Conservation (phyloP, 1,140 invertebrate genomes). For the Centruroides sculpturatus region DNA sequence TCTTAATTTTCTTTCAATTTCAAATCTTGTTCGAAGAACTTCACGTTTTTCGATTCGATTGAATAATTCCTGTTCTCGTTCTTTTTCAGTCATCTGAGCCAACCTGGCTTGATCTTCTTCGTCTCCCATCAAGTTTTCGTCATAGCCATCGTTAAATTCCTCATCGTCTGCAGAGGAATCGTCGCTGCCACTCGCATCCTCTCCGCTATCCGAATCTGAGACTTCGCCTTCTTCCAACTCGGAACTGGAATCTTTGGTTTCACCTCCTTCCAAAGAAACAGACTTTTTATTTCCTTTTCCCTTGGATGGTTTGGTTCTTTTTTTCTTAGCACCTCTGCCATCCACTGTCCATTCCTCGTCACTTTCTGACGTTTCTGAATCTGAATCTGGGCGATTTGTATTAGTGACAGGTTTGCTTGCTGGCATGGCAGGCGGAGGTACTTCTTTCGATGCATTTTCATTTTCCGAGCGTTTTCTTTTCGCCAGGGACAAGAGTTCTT, state of each 20-base stretch:
- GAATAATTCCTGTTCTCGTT: conserved; percentile 92
- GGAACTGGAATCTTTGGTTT: conserved; percentile 37
- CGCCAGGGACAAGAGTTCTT: conserved; percentile 74
- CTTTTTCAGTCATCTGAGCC: conserved; percentile 88
- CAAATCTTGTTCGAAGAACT: conserved; percentile 86
- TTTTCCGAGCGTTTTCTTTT: conserved; percentile 59
- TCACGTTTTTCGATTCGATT: conserved; percentile 88
- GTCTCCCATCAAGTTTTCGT: conserved; percentile 94
- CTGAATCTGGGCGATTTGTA: conserved; percentile 24
- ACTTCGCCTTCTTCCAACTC: conserved; percentile 42
- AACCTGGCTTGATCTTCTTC: conserved; percentile 80
- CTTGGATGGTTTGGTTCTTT: conserved; percentile 32
- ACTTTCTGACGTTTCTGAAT: conserved; percentile 53
- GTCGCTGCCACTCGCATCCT: conserved; percentile 32
- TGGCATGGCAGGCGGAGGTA: conserved; percentile 26
- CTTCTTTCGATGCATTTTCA: conserved; percentile 24
- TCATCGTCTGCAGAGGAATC: conserved; percentile 32
- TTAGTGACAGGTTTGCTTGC: conserved; percentile 21
- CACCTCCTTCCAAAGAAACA: conserved; percentile 32
- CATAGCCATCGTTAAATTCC: conserved; percentile 70
- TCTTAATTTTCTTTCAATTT: conserved; percentile 87
- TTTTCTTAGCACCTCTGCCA: conserved; percentile 41
- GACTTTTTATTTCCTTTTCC: neutral
- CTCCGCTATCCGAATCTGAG: conserved; percentile 14
- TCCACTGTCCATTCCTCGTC: conserved; percentile 52